A percentile compares a stretch with the other conserved stretches of the same genome.
phyloP scores from a whole-genome alignment of 2,113 vertebrate genomes.

The Semicossyphus pulcher region DNA sequence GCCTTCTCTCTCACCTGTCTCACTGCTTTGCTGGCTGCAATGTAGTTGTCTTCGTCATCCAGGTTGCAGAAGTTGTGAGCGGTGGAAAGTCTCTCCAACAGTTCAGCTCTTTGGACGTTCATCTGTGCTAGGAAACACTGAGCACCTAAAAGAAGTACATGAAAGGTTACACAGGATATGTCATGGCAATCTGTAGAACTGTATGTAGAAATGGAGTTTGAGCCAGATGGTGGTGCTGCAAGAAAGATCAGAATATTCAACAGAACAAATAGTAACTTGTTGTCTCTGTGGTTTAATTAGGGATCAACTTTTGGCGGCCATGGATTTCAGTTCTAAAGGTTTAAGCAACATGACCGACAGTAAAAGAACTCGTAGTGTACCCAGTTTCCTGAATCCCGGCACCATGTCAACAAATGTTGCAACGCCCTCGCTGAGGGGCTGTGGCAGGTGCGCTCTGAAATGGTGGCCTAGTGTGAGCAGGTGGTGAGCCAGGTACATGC shows the following conservation, averaged over 20 bases:
- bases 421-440: constrained; percentile 84
- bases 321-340: background rate
- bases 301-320: too few species aligned
- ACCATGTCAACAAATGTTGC: constrained; percentile 96
- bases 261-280: background rate
- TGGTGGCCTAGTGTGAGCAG: constrained; percentile 95
- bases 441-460: constrained; percentile 85
- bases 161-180: background rate
- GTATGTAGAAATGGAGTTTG: background rate
- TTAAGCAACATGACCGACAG: too few species aligned
- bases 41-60: constrained; percentile 93
- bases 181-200: background rate
- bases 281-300: too few species aligned
- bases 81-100: constrained; percentile 93
- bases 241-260: background rate
- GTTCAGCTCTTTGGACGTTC: constrained; percentile 90
- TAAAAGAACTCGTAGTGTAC: constrained; percentile 72
- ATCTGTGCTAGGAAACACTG: constrained; percentile 94
- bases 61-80: constrained; percentile 94
- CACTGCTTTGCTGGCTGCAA: constrained; percentile 92
- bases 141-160: constrained; percentile 75
- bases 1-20: constrained; percentile 69
- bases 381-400: constrained; percentile 92
- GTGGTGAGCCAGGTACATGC: constrained; percentile 97
- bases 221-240: background rate